These are phyloP conservation scores for Ciconia stormi DNA, from an alignment of 2,113 vertebrate genomes.

Conservation along the genomic window DNA sequence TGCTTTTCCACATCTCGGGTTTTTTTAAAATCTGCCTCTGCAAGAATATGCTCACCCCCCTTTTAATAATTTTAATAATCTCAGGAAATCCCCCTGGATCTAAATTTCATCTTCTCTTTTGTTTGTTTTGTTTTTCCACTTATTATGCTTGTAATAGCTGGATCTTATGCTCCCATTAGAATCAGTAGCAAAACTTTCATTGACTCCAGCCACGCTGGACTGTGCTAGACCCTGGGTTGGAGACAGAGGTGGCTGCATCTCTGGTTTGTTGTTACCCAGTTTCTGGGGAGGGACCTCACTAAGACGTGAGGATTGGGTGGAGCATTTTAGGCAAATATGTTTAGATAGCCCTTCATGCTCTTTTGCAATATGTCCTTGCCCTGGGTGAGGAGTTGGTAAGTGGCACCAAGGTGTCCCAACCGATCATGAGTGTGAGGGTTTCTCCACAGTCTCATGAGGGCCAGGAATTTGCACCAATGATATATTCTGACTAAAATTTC, in stretches of 20 bases:
- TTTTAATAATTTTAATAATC: neutral
- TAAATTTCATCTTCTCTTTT: neutral
- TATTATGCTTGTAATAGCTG: neutral
- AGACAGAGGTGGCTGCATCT: neutral
- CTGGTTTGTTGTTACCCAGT: neutral
- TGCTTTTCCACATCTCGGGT: neutral
- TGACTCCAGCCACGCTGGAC: neutral
- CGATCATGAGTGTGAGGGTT: fast-evolving
- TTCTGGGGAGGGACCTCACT: neutral
- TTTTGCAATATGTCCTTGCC: neutral
- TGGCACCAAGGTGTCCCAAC: neutral
- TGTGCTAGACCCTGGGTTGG: neutral
- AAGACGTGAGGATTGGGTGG: neutral
- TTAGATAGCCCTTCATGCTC: neutral
- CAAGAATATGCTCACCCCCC: neutral
- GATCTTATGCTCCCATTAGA: neutral
- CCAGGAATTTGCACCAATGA: neutral
- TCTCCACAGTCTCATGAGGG: neutral
- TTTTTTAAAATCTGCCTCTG: neutral
- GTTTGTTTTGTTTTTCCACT: neutral
- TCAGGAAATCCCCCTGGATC: neutral
- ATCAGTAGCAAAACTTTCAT: neutral
- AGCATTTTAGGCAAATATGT: neutral
- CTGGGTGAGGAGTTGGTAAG: neutral
- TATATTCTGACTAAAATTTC: neutral